A percentile compares a stretch with the other conserved stretches of the same genome.
Evolutionary conservation across 2,888 invertebrate species (phyloP).

Genomic region (Trachelus iudaicus): DNA sequence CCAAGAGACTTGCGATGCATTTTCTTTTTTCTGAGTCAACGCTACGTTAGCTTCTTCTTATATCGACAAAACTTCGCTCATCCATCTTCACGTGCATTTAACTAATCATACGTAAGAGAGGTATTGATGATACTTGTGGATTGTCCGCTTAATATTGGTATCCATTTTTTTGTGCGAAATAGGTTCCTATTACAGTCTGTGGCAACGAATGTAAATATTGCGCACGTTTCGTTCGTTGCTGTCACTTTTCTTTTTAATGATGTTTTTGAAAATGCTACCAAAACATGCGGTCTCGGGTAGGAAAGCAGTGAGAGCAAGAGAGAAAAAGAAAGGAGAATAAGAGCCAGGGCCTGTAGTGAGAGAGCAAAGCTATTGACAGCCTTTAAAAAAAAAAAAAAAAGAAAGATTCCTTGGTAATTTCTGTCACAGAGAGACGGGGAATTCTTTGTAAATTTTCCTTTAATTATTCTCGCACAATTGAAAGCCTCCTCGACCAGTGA

Average conservation of each 20-base stretch:
- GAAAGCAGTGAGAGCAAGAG: background rate
- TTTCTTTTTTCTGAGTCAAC: background rate
- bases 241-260: conserved; percentile 7
- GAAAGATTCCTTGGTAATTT: conserved; percentile 21
- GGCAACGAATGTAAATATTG: conserved; percentile 5
- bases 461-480: background rate
- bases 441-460: conserved; percentile 10
- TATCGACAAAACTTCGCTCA: background rate
- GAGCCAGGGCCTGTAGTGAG: conserved; percentile 51
- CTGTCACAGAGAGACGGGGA: conserved; percentile 21
- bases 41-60: background rate
- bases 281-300: background rate
- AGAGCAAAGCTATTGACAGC: conserved; percentile 19
- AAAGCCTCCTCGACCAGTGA: background rate
- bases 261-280: background rate
- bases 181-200: conserved; percentile 51
- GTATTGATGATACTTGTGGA: conserved; percentile 35
- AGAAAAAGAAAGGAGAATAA: conserved; percentile 6
- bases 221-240: conserved; percentile 23
- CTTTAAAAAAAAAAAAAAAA: background rate
- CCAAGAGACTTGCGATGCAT: background rate
- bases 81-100: conserved; percentile 47
- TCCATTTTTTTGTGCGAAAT: conserved; percentile 39
- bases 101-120: conserved; percentile 41
- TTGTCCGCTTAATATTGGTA: background rate